These are phyloP conservation scores for Meganola albula DNA, from an alignment of 2,888 invertebrate species.

Conservation along the genomic window DNA sequence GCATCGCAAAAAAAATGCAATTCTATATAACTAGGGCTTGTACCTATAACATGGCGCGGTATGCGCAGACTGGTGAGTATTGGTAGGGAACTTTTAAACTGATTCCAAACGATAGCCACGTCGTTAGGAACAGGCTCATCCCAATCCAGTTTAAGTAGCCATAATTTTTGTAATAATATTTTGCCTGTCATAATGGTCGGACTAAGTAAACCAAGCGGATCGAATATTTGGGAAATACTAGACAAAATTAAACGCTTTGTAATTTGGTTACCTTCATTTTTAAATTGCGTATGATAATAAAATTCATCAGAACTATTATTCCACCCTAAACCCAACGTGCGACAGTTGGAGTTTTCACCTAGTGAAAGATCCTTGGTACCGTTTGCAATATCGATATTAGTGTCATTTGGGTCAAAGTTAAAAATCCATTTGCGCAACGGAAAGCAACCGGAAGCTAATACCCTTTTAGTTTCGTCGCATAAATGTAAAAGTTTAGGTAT, in stretches of 20 bases:
- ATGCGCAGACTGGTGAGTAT: constrained; percentile 1
- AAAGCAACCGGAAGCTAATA: constrained; percentile 1
- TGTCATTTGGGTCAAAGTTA: background rate
- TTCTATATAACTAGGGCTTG: background rate
- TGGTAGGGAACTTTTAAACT: background rate
- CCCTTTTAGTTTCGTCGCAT: background rate
- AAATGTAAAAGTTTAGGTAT: background rate
- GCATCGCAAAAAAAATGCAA: constrained; percentile 7
- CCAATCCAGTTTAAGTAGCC: constrained; percentile 5
- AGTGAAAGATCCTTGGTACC: background rate
- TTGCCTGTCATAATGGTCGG: background rate
- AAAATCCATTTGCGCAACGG: constrained; percentile 5
- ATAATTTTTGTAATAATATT: constrained; percentile 2
- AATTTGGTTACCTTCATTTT: background rate
- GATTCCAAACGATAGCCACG: background rate
- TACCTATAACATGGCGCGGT: background rate
- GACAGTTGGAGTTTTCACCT: constrained; percentile 1
- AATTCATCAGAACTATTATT: background rate
- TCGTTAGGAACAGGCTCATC: constrained; percentile 2
- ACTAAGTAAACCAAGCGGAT: constrained; percentile 2
- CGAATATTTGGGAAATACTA: constrained; percentile 2
- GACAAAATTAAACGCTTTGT: constrained; percentile 5
- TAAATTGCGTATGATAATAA: constrained; percentile 1
- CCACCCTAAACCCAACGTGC: constrained; percentile 6
- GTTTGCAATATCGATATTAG: background rate